Conservation (phyloP, 1,140 invertebrate species). For the Apis florea region DNA sequence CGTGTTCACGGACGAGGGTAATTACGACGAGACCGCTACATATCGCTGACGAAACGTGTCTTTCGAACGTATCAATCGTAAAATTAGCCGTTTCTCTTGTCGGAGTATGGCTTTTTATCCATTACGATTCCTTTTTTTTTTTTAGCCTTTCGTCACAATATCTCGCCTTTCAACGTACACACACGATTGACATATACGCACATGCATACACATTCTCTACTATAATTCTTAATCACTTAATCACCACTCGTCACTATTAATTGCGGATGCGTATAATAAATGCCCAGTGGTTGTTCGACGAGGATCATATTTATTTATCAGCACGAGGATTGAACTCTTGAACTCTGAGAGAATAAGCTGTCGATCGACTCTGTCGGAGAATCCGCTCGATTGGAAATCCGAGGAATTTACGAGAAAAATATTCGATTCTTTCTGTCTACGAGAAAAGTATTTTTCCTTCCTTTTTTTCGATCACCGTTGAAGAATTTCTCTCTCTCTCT, state of each 20-base stretch:
- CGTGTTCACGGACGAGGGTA: neutral
- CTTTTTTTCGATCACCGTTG: constrained; percentile 13
- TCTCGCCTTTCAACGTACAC: neutral
- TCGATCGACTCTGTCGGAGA: constrained; percentile 24
- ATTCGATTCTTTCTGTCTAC: constrained; percentile 2
- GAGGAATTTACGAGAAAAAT: constrained; percentile 32
- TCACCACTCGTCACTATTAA: constrained; percentile 35
- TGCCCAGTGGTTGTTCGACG: constrained; percentile 61
- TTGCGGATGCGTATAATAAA: constrained; percentile 63
- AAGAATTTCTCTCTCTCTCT: neutral
- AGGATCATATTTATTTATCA: constrained; percentile 10
- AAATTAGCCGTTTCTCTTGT: constrained; percentile 1
- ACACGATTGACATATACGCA: neutral
- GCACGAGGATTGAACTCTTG: constrained; percentile 20
- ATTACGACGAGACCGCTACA: neutral
- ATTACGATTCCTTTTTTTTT: neutral
- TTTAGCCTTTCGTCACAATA: neutral
- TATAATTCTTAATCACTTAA: constrained; percentile 16
- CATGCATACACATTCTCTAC: constrained; percentile 1
- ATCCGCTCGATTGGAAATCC: constrained; percentile 21
- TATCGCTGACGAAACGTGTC: constrained; percentile 3
- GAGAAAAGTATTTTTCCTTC: neutral
- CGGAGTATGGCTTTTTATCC: neutral
- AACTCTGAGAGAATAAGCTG: constrained; percentile 19
- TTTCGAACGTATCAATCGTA: neutral